A percentile compares a stretch with the other conserved stretches of the same genome.
Evolutionary conservation across 2,797 vertebrate species (phyloP).

Genomic region (Sebastes taczanowskii): DNA sequence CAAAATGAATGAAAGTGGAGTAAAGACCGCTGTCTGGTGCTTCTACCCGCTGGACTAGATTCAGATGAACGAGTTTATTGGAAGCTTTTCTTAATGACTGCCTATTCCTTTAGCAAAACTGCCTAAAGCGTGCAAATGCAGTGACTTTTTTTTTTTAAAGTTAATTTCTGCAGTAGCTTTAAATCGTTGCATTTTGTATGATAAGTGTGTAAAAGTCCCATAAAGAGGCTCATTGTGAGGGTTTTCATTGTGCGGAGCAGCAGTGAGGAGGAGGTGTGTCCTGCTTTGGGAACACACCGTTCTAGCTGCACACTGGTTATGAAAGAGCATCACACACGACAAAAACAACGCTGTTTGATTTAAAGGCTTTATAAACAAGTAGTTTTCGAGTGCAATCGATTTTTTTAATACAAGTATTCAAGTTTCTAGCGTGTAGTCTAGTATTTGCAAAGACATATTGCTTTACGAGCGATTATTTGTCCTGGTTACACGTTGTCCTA

Average conservation of each 20-base stretch:
- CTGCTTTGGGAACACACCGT: constrained; percentile 61
- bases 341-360: fast-evolving
- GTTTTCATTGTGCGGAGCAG: background rate
- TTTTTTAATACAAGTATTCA: background rate
- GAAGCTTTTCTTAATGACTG: background rate
- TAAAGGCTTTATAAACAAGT: background rate
- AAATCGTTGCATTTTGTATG: background rate
- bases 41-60: fast-evolving
- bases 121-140: background rate
- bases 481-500: constrained; percentile 11
- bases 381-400: too few species aligned
- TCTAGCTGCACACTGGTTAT: constrained; percentile 28
- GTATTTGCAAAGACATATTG: background rate
- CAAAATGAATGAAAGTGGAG: background rate
- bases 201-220: background rate
- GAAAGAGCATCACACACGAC: background rate
- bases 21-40: background rate
- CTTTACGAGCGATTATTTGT: background rate
- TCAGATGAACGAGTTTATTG: fast-evolving
- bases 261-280: constrained; percentile 54
- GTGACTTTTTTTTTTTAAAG: background rate
- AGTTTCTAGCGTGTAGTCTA: fast-evolving
- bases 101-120: background rate
- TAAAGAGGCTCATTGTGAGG: background rate
- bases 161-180: background rate